Base-by-base conservation (phyloP, 2,797 vertebrate genomes). In the Poecilia wingei region DNA sequence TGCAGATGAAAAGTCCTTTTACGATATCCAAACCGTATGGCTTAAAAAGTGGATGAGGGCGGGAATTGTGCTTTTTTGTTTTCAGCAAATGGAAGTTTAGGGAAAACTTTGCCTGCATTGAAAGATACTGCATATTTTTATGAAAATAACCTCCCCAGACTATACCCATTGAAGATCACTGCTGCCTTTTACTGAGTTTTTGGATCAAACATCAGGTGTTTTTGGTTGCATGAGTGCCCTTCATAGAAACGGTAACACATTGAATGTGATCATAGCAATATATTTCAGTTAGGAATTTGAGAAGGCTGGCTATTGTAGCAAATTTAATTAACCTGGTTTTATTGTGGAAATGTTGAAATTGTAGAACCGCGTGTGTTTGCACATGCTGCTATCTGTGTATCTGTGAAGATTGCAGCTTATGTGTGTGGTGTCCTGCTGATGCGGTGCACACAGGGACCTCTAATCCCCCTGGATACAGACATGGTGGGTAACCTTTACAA, bases 401-500 rank as follows among this genome's bases (percentile, higher is more conserved):
- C 75, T 53, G 28, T 73, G 49, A 80, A 75, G 6, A 82, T 43
- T 28, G 0, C 61, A 43, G 57, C 10, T 75, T 66, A n/a, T 79
- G 57, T 79, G 69, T 75, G 79, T 86, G 82, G 64, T 79, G 46
- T 77, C 31, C 49, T 79, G 77, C 10, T 25, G 69, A 74, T 80
- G 78, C 51, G 64, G 59, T 10, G 18, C 77, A 74, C 83, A 83
- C 61, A 76, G 77, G 41, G 36, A 49, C 73, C 68, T 86, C 70
- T 90, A 85, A 93, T 91, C 18, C 85, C 83, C 20, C 72, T 41
- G 51, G 77, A 77, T 74, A 69, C 78, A 72, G 41, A 75, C 33
- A 10, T 81, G 82, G 78, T 43, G 75, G 84, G 85, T 80, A 79
- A 79, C 80, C 77, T 36, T 75, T 76, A 85, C 70, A 83, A 81